A percentile compares a stretch with the other conserved stretches of the same genome.
Evolutionary conservation across 53 echinoderm and acorn worm species (phyloP).

Genomic region (Hippasteria phrygiana): DNA sequence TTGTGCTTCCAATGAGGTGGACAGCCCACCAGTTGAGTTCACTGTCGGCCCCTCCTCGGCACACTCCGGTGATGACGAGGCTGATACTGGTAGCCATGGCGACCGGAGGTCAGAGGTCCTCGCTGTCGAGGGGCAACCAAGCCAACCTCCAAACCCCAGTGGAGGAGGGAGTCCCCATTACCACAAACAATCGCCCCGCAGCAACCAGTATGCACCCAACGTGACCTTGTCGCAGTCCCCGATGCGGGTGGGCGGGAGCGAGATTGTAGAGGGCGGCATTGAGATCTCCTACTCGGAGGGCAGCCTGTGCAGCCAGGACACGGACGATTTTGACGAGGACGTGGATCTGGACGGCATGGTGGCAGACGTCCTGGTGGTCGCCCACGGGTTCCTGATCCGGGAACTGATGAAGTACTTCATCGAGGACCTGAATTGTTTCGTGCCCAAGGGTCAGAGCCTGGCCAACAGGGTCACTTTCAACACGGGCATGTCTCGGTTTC

Average conservation of each 20-base stretch:
- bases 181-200: slow-evolving; percentile 47
- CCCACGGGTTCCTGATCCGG: slow-evolving; percentile 70
- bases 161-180: slow-evolving; percentile 1
- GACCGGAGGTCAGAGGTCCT: not conserved
- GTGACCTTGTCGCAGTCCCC: slow-evolving; percentile 49
- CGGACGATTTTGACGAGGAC: slow-evolving; percentile 54
- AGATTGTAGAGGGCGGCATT: slow-evolving; percentile 26
- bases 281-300: slow-evolving; percentile 54
- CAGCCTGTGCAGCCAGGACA: slow-evolving; percentile 59
- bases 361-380: slow-evolving; percentile 69
- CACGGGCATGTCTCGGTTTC: slow-evolving; percentile 73
- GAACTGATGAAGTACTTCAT: slow-evolving; percentile 70
- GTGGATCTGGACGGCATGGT: slow-evolving; percentile 32
- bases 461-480: slow-evolving; percentile 72
- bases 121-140: not conserved
- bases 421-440: slow-evolving; percentile 67
- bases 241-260: slow-evolving; percentile 30
- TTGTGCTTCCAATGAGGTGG: slow-evolving; percentile 44
- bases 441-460: slow-evolving; percentile 63
- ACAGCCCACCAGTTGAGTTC: slow-evolving; percentile 51
- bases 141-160: not conserved
- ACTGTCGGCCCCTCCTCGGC: slow-evolving; percentile 12
- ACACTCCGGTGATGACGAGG: not conserved
- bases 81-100: not conserved
- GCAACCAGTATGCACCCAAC: slow-evolving; percentile 57